Percentiles rank a stretch among this genome's conserved stretches.
Evolutionary conservation across 2,113 vertebrate species (phyloP).

Genomic region (Aramus guarauna): DNA sequence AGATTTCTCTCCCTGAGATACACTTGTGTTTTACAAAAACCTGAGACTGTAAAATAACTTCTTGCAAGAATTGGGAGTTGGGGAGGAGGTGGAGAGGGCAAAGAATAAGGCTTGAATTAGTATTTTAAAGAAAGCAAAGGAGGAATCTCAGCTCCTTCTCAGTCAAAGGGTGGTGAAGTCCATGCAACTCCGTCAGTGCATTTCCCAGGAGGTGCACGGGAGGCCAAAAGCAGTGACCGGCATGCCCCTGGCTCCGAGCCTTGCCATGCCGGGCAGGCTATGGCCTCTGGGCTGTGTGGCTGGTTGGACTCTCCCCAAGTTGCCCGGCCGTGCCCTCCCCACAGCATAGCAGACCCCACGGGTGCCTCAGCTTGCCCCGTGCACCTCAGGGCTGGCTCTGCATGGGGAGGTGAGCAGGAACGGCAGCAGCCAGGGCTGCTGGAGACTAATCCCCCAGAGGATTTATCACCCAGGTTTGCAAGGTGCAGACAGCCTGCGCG

Average conservation of each 20-base stretch:
- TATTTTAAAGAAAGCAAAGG: not conserved
- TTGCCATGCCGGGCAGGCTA: rapidly evolving
- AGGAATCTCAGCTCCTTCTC: not conserved
- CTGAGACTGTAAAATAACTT: not conserved
- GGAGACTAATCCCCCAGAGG: not conserved
- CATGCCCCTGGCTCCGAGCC: not conserved
- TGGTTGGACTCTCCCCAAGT: not conserved
- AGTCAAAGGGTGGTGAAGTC: not conserved
- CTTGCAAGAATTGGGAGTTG: not conserved
- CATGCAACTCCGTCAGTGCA: not conserved
- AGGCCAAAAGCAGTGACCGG: not conserved
- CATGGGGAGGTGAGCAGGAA: not conserved
- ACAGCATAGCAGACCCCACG: rapidly evolving
- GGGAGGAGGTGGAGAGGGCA: not conserved
- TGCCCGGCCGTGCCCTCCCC: rapidly evolving
- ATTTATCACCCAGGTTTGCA: not conserved
- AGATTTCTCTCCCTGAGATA: not conserved
- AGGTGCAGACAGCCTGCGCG: rapidly evolving
- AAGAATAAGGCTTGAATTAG: not conserved
- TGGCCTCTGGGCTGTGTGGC: not conserved
- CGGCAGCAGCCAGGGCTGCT: not conserved
- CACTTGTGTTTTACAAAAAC: not conserved
- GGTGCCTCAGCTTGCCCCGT: rapidly evolving
- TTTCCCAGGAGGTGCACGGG: not conserved
- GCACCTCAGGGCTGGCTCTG: not conserved